Conservation (phyloP, 1,140 invertebrate genomes). For the Aphis gossypii region DNA sequence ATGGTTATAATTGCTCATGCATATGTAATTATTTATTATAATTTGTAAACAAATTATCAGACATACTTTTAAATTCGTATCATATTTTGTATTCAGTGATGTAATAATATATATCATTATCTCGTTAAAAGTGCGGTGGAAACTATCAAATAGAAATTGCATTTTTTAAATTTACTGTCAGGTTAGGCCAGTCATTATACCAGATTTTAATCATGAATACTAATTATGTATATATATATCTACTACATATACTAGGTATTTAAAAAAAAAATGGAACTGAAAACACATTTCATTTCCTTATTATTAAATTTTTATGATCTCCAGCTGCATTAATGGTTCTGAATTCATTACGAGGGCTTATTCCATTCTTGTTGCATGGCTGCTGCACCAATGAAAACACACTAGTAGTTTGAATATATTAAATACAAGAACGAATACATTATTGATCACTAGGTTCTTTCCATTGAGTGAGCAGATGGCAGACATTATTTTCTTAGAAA, state of each 20-base stretch:
- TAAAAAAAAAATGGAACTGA: neutral
- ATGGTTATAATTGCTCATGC: neutral
- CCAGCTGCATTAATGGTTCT: neutral
- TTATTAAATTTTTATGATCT: neutral
- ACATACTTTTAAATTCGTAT: neutral
- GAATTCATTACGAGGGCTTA: neutral
- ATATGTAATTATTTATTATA: neutral
- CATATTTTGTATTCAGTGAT: neutral
- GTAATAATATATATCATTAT: neutral
- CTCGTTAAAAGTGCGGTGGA: neutral
- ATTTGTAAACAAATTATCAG: neutral
- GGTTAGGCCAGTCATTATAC: neutral
- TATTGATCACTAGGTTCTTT: neutral
- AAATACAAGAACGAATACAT: conserved; percentile 15
- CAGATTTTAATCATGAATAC: neutral
- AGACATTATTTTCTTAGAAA: neutral
- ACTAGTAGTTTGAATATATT: neutral
- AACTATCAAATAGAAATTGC: neutral
- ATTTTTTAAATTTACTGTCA: neutral
- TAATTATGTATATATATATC: neutral
- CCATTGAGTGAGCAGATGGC: neutral
- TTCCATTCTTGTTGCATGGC: neutral
- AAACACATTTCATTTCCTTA: neutral
- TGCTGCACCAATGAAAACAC: conserved; percentile 5
- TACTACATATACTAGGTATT: neutral